A percentile compares a stretch with the other conserved stretches of the same genome.
Evolutionary conservation across 1,140 invertebrate genomes (phyloP).

Genomic region (Neuroterus valhalla): DNA sequence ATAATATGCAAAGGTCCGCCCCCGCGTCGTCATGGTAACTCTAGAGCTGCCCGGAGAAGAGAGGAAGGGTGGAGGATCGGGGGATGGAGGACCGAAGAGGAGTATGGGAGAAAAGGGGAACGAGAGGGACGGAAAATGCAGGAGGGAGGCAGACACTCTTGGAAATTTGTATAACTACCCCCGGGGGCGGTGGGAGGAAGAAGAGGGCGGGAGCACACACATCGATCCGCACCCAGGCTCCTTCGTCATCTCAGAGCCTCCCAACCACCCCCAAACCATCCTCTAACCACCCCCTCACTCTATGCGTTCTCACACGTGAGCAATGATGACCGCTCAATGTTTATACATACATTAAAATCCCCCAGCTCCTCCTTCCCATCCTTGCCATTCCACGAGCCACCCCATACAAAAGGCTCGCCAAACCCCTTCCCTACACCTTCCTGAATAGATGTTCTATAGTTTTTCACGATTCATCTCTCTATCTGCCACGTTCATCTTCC

Average conservation of each 20-base stretch:
- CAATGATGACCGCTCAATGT: constrained; percentile 55
- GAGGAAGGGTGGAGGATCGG: constrained; percentile 55
- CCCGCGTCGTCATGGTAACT: constrained; percentile 67
- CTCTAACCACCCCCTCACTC: constrained; percentile 38
- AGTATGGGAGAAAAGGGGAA: constrained; percentile 52
- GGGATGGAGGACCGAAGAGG: constrained; percentile 54
- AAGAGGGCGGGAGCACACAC: constrained; percentile 63
- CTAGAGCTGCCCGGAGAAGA: constrained; percentile 63
- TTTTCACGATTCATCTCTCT: constrained; percentile 15
- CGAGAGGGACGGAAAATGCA: constrained; percentile 49
- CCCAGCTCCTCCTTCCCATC: constrained; percentile 35
- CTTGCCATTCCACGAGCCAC: constrained; percentile 33
- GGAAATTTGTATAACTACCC: constrained; percentile 75
- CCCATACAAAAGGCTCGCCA: constrained; percentile 19
- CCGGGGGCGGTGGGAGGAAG: constrained; percentile 62
- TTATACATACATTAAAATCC: constrained; percentile 61
- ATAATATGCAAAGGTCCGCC: constrained; percentile 73
- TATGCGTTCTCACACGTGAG: constrained; percentile 50
- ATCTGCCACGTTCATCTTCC: constrained; percentile 11
- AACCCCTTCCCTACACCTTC: not conserved
- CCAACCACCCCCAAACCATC: constrained; percentile 51
- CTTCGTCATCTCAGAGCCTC: constrained; percentile 66
- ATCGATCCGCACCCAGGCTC: constrained; percentile 68
- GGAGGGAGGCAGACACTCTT: constrained; percentile 69
- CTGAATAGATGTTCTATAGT: not conserved